Percentiles rank a stretch among this genome's conserved stretches.
Evolutionary conservation across 2,888 invertebrate species (phyloP).

Genomic region (Watsonalla cultraria): DNA sequence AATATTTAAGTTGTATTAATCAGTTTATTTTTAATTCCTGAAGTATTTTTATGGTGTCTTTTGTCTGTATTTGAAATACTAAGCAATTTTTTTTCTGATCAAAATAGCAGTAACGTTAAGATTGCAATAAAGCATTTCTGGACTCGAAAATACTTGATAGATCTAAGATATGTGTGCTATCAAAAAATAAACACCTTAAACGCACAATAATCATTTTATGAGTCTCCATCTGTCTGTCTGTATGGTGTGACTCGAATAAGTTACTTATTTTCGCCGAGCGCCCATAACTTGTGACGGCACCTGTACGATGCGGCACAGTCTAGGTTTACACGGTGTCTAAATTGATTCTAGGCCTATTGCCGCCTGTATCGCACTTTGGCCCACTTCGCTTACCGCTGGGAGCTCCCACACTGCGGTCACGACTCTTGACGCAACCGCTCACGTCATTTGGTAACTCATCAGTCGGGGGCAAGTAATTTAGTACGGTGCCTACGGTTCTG

Average conservation of each 20-base stretch:
- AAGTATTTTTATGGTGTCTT: neutral
- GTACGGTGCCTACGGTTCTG: neutral
- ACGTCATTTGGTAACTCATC: slow-evolving; percentile 46
- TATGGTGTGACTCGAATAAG: too few species aligned
- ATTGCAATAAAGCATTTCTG: too few species aligned
- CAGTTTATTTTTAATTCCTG: neutral
- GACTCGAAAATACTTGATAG: too few species aligned
- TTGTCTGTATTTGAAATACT: too few species aligned
- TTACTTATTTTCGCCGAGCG: neutral
- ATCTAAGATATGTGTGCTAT: too few species aligned
- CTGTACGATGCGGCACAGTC: neutral
- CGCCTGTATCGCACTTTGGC: slow-evolving; percentile 11
- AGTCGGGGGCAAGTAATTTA: slow-evolving; percentile 7
- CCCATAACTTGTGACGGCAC: too few species aligned
- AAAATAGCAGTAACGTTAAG: too few species aligned
- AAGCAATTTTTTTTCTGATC: too few species aligned
- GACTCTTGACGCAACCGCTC: slow-evolving; percentile 36
- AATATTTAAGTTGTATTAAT: neutral
- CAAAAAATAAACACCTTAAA: too few species aligned
- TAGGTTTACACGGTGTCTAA: neutral
- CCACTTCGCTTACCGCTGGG: slow-evolving; percentile 12
- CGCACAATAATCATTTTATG: too few species aligned
- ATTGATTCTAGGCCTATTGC: slow-evolving; percentile 1
- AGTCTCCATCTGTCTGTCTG: too few species aligned
- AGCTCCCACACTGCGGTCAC: slow-evolving; percentile 27